Conservation (phyloP, 53 echinoderm and acorn worm genomes). For the Holothuria scabra region DNA sequence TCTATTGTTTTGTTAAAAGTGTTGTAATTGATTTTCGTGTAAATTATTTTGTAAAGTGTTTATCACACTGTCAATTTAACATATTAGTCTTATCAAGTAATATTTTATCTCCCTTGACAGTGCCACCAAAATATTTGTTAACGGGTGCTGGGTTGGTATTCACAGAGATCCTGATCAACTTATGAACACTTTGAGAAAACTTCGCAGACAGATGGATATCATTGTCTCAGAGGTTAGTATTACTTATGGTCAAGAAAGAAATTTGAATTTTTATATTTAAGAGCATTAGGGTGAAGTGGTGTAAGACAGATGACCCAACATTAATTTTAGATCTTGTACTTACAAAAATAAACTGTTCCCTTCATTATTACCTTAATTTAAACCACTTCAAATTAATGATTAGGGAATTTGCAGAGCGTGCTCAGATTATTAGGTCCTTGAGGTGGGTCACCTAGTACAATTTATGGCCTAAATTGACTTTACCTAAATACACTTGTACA, state of each 20-base stretch:
- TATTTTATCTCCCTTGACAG: slow-evolving; percentile 38
- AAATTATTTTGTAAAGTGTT: neutral
- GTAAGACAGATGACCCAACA: no score
- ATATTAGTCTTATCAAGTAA: neutral
- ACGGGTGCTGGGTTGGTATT: slow-evolving; percentile 97
- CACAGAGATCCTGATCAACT: slow-evolving; percentile 95
- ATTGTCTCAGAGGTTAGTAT: slow-evolving; percentile 89
- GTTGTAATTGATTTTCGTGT: neutral
- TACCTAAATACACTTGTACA: no score
- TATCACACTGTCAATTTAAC: neutral
- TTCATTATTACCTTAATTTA: no score
- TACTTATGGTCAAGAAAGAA: neutral
- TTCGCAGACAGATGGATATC: slow-evolving; percentile 97
- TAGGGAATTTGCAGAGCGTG: no score
- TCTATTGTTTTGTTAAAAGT: no score
- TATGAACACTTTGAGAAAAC: slow-evolving; percentile 96
- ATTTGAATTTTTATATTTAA: neutral
- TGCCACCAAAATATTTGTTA: slow-evolving; percentile 97
- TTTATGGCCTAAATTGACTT: no score
- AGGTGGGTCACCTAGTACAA: no score
- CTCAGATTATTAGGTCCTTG: no score
- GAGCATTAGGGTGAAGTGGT: no score
- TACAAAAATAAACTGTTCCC: no score
- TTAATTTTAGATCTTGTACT: no score
- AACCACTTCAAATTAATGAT: no score